phyloP scores from a whole-genome alignment of 2,113 vertebrate species.

The Psittacula cyanocephala region DNA sequence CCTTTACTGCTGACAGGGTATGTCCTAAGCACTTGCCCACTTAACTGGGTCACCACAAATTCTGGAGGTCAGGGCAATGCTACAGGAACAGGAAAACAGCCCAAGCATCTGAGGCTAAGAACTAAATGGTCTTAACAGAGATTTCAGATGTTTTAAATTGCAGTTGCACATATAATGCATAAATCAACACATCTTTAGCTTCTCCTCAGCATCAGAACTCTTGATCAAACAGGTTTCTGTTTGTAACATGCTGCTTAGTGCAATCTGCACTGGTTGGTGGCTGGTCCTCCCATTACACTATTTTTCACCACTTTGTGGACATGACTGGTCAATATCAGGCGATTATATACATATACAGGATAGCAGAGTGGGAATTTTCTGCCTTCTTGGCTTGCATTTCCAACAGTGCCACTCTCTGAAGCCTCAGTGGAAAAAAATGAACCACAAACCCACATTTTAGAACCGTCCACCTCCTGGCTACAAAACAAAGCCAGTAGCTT shows the following conservation, averaged over 20 bases:
- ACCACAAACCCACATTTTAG: not conserved
- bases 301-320: not conserved
- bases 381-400: not conserved
- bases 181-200: not conserved
- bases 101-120: not conserved
- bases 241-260: not conserved
- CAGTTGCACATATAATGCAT: not conserved
- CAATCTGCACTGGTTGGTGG: not conserved
- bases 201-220: not conserved
- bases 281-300: accelerated
- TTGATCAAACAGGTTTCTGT: not conserved
- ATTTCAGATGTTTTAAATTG: not conserved
- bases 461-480: not conserved
- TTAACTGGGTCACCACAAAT: not conserved
- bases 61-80: not conserved
- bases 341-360: not conserved
- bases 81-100: not conserved
- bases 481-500: not conserved
- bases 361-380: not conserved
- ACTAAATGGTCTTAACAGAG: not conserved
- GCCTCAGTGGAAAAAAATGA: not conserved
- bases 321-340: not conserved
- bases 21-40: not conserved
- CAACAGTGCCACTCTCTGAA: not conserved
- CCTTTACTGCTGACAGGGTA: not conserved